Conservation (phyloP, 2,797 vertebrate species). For the Avahi laniger region DNA sequence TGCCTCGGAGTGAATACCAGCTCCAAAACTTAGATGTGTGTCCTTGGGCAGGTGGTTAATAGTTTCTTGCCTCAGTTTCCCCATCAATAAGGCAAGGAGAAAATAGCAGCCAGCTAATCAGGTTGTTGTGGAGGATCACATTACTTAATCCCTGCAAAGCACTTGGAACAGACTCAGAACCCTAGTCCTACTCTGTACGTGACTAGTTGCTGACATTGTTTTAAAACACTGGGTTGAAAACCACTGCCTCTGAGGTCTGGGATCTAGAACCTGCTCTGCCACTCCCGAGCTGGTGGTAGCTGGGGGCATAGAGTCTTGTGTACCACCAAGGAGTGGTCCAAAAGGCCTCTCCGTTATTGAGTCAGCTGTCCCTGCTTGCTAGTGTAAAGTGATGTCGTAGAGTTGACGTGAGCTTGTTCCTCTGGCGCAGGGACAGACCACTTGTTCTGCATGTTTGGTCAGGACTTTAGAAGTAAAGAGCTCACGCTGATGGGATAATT, state of each 20-base stretch:
- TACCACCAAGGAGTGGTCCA: neutral
- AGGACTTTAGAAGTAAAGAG: neutral
- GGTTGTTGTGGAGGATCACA: neutral
- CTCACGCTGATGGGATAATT: neutral
- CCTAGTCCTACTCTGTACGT: accelerated
- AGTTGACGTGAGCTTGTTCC: accelerated
- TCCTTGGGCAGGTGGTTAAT: neutral
- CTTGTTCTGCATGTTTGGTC: neutral
- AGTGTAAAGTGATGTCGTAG: too few species aligned
- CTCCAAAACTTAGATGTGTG: neutral
- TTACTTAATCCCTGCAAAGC: neutral
- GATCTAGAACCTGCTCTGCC: neutral
- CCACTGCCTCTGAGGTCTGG: neutral
- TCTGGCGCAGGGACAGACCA: neutral
- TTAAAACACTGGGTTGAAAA: neutral
- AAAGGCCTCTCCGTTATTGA: neutral
- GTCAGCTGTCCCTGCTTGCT: too few species aligned
- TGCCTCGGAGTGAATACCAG: neutral
- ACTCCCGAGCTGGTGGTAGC: accelerated
- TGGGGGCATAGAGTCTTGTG: neutral
- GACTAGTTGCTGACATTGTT: neutral
- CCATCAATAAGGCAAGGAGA: neutral
- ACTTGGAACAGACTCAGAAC: neutral
- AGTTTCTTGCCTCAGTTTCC: neutral
- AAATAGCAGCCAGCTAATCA: neutral